Conservation (phyloP, 2,113 vertebrate genomes). For the Nothocercus nigrocapillus region DNA sequence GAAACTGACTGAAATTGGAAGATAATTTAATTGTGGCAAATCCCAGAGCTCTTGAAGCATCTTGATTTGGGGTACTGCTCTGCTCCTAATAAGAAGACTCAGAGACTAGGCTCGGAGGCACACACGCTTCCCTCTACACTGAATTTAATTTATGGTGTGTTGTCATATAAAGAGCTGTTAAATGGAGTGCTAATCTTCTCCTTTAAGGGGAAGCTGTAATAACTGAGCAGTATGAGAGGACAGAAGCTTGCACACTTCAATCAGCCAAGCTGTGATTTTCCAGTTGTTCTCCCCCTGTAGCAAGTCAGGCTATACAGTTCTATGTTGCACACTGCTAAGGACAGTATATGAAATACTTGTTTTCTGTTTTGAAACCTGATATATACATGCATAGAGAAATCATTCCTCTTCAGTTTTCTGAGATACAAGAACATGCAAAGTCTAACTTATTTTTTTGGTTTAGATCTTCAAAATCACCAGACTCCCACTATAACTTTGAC, state of each 20-base stretch:
- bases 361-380: neutral
- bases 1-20: neutral
- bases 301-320: neutral
- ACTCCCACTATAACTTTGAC: neutral
- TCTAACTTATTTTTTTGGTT: neutral
- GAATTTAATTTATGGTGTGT: neutral
- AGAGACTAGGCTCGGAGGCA: neutral
- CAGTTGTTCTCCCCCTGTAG: neutral
- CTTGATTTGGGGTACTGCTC: neutral
- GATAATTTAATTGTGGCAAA: neutral
- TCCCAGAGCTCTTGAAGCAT: neutral
- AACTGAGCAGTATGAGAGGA: neutral
- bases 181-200: neutral
- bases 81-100: neutral
- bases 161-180: neutral
- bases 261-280: neutral
- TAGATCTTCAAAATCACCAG: neutral
- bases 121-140: neutral
- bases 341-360: neutral
- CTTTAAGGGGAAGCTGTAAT: neutral
- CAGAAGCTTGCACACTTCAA: neutral
- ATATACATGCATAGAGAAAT: neutral
- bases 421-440: neutral
- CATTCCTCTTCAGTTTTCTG: neutral
- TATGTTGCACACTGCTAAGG: neutral